Conservation (phyloP, 2,888 invertebrate genomes). For the Sympetrum striolatum region DNA sequence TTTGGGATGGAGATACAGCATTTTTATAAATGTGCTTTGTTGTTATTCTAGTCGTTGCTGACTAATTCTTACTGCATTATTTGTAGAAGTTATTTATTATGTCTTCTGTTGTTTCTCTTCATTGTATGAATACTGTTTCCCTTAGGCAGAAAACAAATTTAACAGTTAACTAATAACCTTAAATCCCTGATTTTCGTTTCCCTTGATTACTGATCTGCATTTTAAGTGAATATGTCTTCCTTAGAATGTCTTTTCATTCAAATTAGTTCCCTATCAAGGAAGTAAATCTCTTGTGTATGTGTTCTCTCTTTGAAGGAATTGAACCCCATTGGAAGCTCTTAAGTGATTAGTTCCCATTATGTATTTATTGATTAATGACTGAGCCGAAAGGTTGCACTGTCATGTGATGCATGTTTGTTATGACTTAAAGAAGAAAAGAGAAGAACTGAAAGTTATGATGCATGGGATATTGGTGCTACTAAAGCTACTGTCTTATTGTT, state of each 20-base stretch:
- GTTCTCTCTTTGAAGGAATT: not conserved
- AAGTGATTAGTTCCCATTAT: not conserved
- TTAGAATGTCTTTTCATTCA: not conserved
- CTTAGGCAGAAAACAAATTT: not conserved
- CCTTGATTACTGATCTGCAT: slow-evolving; percentile 7
- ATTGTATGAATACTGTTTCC: not conserved
- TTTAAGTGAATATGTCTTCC: not conserved
- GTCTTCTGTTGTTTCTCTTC: not conserved
- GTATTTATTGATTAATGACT: not conserved
- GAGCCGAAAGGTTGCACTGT: not conserved
- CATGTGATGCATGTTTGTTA: not conserved
- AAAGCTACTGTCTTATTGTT: slow-evolving; percentile 37
- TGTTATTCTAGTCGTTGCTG: slow-evolving; percentile 7
- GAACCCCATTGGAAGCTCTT: not conserved
- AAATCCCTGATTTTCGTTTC: not conserved
- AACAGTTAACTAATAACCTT: not conserved
- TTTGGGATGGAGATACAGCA: not conserved
- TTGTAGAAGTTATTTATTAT: slow-evolving; percentile 30
- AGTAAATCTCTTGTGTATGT: not conserved
- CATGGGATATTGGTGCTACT: slow-evolving; percentile 32
- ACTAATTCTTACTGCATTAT: not conserved
- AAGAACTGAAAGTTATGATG: slow-evolving; percentile 15
- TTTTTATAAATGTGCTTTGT: slow-evolving; percentile 23
- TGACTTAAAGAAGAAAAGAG: slow-evolving; percentile 12
- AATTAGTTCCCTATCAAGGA: not conserved